Conservation (phyloP, 2,797 vertebrate species). For the Sylvia borin region DNA sequence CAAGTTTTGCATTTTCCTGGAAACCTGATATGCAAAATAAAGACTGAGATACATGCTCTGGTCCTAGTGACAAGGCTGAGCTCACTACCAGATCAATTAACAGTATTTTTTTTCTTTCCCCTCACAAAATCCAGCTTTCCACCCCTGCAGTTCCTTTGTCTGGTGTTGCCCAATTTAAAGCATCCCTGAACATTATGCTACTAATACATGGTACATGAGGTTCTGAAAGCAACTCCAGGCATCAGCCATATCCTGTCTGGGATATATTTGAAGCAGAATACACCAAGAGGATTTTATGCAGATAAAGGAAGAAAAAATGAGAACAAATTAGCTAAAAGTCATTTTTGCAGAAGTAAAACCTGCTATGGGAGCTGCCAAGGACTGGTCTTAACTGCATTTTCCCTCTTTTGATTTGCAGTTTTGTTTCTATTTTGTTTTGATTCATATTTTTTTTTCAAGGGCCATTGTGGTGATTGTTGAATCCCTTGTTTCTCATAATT, state of each 20-base stretch:
- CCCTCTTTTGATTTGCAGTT: background rate
- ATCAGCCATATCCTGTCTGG: background rate
- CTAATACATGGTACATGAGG: background rate
- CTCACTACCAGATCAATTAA: background rate
- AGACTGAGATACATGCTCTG: background rate
- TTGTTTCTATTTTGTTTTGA: background rate
- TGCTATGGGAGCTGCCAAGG: background rate
- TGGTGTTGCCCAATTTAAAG: background rate
- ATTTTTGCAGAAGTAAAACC: background rate
- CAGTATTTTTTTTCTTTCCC: accelerated
- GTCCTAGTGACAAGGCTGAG: background rate
- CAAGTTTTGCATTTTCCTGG: background rate
- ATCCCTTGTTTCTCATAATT: background rate
- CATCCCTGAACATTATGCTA: background rate
- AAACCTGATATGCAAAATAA: background rate
- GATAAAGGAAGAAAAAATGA: background rate
- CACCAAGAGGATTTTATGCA: background rate
- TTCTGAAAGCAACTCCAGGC: background rate
- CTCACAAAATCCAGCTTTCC: background rate
- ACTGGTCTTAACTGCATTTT: background rate
- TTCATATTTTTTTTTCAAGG: background rate
- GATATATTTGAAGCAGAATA: background rate
- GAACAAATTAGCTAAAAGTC: background rate
- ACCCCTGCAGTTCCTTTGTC: background rate
- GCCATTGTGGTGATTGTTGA: background rate